Percentiles rank a stretch among this genome's conserved stretches.
Conservation (phyloP, 2,113 vertebrate genomes). For the Salvelinus fontinalis region DNA sequence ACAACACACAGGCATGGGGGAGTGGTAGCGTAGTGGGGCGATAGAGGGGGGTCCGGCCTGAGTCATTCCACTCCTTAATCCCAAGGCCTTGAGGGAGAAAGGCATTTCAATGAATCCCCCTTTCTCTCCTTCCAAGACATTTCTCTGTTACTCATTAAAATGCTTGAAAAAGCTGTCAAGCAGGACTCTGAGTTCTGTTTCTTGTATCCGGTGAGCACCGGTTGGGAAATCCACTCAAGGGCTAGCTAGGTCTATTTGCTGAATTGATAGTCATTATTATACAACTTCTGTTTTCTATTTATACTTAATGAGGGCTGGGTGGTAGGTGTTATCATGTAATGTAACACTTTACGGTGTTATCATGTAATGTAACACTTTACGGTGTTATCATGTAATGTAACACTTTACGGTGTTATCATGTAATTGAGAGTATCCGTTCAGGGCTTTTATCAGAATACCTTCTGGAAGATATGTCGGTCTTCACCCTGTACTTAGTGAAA, state of each 20-base stretch:
- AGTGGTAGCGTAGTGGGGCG: not conserved
- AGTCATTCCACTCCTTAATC: constrained; percentile 51
- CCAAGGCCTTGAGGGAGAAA: constrained; percentile 42
- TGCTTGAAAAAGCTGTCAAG: constrained; percentile 45
- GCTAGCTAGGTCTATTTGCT: too few relatives aligned
- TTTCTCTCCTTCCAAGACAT: constrained; percentile 26
- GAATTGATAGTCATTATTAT: too few relatives aligned
- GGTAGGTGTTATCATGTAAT: too few relatives aligned
- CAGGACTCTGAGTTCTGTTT: not conserved
- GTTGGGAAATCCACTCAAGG: too few relatives aligned
- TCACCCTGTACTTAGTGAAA: not conserved
- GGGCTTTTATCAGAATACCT: not conserved
- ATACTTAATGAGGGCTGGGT: too few relatives aligned
- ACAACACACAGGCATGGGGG: constrained; percentile 11
- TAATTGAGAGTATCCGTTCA: not conserved
- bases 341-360: too few relatives aligned
- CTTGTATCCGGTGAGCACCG: not conserved
- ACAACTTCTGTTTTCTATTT: too few relatives aligned
- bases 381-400: too few relatives aligned
- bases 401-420: too few relatives aligned
- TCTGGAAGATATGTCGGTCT: not conserved
- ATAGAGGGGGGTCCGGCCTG: constrained; percentile 26
- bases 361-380: too few relatives aligned
- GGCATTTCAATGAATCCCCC: constrained; percentile 43
- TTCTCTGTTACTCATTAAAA: constrained; percentile 58